Conservation (phyloP, 2,797 vertebrate genomes). For the Synanceia verrucosa region DNA sequence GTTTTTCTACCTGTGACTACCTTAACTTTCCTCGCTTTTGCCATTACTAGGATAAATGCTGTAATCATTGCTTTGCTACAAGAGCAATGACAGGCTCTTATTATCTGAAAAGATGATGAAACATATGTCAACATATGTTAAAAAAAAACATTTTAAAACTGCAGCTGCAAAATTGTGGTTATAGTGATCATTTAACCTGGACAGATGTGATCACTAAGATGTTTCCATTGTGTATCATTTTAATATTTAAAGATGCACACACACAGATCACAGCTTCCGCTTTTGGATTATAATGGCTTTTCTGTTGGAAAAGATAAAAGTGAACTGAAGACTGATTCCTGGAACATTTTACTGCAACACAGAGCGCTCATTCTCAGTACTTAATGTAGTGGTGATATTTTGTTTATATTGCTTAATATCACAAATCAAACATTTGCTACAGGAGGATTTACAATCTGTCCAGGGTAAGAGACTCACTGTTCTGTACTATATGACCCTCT, state of each 20-base stretch:
- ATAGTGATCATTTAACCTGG: too few species aligned
- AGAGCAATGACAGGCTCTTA: background rate
- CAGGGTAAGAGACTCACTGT: too few species aligned
- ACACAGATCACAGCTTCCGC: background rate
- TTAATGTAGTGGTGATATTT: too few species aligned
- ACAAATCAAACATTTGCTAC: too few species aligned
- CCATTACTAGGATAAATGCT: slow-evolving; percentile 11
- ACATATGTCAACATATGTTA: too few species aligned
- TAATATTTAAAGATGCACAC: background rate
- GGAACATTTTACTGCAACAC: slow-evolving; percentile 34
- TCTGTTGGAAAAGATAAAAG: too few species aligned
- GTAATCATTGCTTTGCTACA: background rate
- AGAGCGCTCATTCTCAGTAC: slow-evolving; percentile 16
- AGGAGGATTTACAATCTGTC: too few species aligned
- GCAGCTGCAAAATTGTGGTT: accelerated
- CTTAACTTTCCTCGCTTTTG: background rate
- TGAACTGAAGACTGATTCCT: slow-evolving; percentile 6
- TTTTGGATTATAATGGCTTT: too few species aligned
- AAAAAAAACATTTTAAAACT: too few species aligned
- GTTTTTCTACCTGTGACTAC: background rate
- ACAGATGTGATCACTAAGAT: too few species aligned
- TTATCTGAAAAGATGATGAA: slow-evolving; percentile 1
- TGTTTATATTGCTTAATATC: too few species aligned
- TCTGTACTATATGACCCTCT: too few species aligned
- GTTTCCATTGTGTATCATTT: background rate